Evolutionary conservation across 2,113 vertebrate genomes (phyloP).

Genomic region (Platycercus adscitus): DNA sequence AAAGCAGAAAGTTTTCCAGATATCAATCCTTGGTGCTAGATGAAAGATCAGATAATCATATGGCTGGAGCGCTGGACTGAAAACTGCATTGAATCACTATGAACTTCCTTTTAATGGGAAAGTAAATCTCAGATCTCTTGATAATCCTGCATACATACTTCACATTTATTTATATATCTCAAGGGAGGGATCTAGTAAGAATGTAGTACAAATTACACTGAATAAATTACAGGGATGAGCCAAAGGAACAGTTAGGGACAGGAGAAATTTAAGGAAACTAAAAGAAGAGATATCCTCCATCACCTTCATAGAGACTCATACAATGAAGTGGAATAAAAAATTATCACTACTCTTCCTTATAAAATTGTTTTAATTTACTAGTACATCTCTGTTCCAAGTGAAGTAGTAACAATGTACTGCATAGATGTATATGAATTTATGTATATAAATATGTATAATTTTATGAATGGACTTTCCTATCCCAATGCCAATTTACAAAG

Average conservation of each 20-base stretch:
- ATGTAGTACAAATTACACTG: not conserved
- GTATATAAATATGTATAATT: not conserved
- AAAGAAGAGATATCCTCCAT: not conserved
- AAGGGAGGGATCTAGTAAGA: not conserved
- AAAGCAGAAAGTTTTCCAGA: not conserved
- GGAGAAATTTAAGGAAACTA: not conserved
- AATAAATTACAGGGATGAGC: not conserved
- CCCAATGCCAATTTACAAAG: not conserved
- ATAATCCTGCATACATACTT: not conserved
- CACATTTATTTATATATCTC: not conserved
- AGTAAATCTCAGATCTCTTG: not conserved
- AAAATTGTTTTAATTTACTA: not conserved
- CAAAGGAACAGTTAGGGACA: not conserved
- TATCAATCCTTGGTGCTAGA: not conserved
- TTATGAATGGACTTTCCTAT: not conserved
- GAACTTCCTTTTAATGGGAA: not conserved
- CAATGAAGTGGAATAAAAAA: not conserved
- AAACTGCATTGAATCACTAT: rapidly evolving
- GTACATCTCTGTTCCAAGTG: not conserved
- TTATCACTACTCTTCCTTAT: not conserved
- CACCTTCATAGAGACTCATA: not conserved
- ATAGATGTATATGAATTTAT: not conserved
- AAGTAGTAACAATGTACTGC: not conserved
- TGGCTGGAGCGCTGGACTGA: not conserved
- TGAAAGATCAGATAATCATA: not conserved